These are phyloP conservation scores for Euglossa dilemma DNA, from an alignment of 1,140 invertebrate genomes.

Conservation along the genomic window DNA sequence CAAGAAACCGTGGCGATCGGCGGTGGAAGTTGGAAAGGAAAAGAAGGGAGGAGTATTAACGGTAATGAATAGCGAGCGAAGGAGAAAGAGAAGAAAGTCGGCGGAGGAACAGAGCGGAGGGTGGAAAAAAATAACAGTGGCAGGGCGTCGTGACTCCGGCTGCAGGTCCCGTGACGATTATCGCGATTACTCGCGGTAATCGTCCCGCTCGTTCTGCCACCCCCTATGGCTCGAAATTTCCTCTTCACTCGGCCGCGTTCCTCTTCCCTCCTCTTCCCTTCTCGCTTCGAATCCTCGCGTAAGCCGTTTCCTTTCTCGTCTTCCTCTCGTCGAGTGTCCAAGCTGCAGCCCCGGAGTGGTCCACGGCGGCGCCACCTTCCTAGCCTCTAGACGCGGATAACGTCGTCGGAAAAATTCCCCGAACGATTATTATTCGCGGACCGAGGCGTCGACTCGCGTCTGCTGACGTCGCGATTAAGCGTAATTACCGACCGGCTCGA, in stretches of 20 bases:
- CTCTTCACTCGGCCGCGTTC: not conserved
- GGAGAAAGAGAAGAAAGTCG: not conserved
- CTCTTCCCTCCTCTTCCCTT: not conserved
- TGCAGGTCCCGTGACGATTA: constrained; percentile 66
- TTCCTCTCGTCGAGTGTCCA: not conserved
- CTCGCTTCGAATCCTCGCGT: not conserved
- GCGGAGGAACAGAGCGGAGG: no score
- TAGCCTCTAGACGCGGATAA: not conserved
- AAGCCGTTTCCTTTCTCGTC: not conserved
- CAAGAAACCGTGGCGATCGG: no score
- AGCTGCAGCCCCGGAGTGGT: not conserved
- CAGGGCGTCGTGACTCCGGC: constrained; percentile 67
- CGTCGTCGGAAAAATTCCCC: constrained; percentile 47
- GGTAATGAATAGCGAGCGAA: constrained; percentile 20
- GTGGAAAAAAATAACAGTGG: constrained; percentile 39
- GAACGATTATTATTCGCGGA: constrained; percentile 52
- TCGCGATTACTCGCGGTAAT: constrained; percentile 66
- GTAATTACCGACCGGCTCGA: constrained; percentile 54
- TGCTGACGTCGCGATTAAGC: constrained; percentile 54
- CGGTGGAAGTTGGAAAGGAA: not conserved
- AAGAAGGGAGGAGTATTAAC: constrained; percentile 9
- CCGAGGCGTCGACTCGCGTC: not conserved
- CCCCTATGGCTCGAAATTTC: constrained; percentile 4
- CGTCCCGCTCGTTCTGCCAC: constrained; percentile 14
- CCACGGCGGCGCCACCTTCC: not conserved